These are phyloP conservation scores for Potamilus streckersoni DNA, from an alignment of 1,140 invertebrate genomes.

Conservation along the genomic window DNA sequence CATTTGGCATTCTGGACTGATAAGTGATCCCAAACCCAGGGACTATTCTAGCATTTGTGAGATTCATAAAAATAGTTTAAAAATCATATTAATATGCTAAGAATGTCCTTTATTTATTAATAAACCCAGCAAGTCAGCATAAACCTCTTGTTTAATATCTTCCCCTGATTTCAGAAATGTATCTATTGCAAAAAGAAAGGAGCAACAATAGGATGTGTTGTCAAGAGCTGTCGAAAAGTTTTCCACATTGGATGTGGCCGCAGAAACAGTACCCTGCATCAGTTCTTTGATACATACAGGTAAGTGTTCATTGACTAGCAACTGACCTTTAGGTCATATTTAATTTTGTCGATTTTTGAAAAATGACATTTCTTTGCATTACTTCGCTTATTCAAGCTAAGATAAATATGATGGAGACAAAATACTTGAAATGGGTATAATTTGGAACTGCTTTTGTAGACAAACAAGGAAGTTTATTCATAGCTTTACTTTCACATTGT, in stretches of 20 bases:
- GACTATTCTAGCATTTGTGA: neutral
- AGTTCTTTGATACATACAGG: constrained; percentile 76
- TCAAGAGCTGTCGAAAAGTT: constrained; percentile 70
- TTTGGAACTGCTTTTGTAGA: too few relatives aligned
- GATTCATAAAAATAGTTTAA: neutral
- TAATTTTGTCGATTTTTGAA: too few relatives aligned
- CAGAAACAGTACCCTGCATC: constrained; percentile 71
- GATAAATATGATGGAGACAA: too few relatives aligned
- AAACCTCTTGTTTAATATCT: too few relatives aligned
- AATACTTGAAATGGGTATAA: too few relatives aligned
- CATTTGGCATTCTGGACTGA: neutral
- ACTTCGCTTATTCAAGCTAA: too few relatives aligned
- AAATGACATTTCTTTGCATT: too few relatives aligned
- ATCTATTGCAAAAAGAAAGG: constrained; percentile 73
- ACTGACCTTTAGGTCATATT: too few relatives aligned
- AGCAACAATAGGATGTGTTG: constrained; percentile 75
- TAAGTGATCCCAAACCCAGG: neutral
- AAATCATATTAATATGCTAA: neutral
- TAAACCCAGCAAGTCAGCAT: too few relatives aligned
- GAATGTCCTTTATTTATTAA: neutral
- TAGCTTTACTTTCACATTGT: too few relatives aligned
- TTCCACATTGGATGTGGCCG: constrained; percentile 78
- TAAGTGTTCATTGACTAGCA: constrained; percentile 46
- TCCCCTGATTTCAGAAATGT: constrained; percentile 69
- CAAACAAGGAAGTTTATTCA: too few relatives aligned